Evolutionary conservation across 1,140 invertebrate species (phyloP), one percentile per base, ranked within the genome.

Genomic region (Tetramorium simillimum): DNA sequence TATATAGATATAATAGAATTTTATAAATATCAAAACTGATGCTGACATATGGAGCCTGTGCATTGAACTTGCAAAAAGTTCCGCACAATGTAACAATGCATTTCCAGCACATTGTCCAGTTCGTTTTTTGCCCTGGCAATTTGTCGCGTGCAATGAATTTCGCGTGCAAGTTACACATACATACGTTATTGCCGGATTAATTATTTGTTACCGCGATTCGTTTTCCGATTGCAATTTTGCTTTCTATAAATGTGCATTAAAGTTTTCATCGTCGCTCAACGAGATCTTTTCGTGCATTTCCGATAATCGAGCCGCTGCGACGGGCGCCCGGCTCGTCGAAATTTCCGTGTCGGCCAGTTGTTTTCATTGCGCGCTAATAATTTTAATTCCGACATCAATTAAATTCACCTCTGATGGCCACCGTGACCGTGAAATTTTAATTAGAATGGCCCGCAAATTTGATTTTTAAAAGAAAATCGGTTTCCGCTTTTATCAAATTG

Each of bases 141-240:
- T 82, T 73, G 80, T 72, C 78, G 49, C 65, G 18, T 58, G 65
- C 51, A 72, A 60, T 73, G 80, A 73, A 72, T 82, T 73, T 84
- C 69, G 69, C 53, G 56, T 62, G 80, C 56, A n/a, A 62, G 40
- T 49, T 56, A 53, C 18, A 51, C 21, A 18, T 53, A 53, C 28
- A 56, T 18, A 43, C 56, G 43, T 84, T 60, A 60, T 21, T 73
- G 53, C 14, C 51, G 51, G 67, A 82, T 82, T 82, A 82, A 82
- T 82, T 82, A 82, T 82, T 82, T 16, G 67, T 46, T 58, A 46
- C 37, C 53, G 28, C 56, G 24, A 73, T 60, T 46, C 53, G 49
- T 75, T 84, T 73, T 24, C 69, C 53, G 24, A 73, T 24, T 60
- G 33, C 67, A 60, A 82, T 82, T 84, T 62, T 43, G 24, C 69